Evolutionary conservation across 2,888 invertebrate genomes (phyloP), one percentile per base, ranked within the genome.

Genomic region (Sesia apiformis): DNA sequence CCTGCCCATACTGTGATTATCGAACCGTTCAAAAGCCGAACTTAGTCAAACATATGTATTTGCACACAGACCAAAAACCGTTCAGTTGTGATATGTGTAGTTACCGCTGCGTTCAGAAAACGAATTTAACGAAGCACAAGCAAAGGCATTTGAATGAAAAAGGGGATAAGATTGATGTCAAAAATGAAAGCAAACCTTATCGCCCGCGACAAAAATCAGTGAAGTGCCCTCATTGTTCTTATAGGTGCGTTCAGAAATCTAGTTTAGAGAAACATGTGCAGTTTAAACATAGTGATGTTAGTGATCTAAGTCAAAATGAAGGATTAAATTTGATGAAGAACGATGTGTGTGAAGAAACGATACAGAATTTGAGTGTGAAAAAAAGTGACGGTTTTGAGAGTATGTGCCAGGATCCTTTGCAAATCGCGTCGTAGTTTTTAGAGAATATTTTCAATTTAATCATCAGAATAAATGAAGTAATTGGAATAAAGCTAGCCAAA

Each of bases 11-110:
- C 56, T 90, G 90, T 46, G 89, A 89, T 1, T 90, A 90, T 6
- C 60, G 88, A 4, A 90, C 90, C 0, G 90, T 90, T 0, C 90
- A 90, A 50, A 90, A 90, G 67, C 90, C 90, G 0, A 90, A 90
- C 57, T 65, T 90, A 65, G 90, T 90, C 0, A 90, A 90, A 61
- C 90, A 90, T 52, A 89, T 90, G 90, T 90, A 90, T 51, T 56
- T 90, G 6, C 90, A 90, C 46, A 90, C 90, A 0, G 88, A 90
- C 40, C 85, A 90, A 51, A 90, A 90, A 54, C 90, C 90, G 0
- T 90, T 88, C 53, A 81, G 86, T 6, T 90, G 90, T 57, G 90
- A 90, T 46, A 63, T 85, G 60, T 90, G 90, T 55, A 85, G 72
- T 42, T 90, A 90, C 53, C 68, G 83, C 2, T 90, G 90, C 53